Conservation (phyloP, 1,140 invertebrate genomes). For the Brachionus rubens region DNA sequence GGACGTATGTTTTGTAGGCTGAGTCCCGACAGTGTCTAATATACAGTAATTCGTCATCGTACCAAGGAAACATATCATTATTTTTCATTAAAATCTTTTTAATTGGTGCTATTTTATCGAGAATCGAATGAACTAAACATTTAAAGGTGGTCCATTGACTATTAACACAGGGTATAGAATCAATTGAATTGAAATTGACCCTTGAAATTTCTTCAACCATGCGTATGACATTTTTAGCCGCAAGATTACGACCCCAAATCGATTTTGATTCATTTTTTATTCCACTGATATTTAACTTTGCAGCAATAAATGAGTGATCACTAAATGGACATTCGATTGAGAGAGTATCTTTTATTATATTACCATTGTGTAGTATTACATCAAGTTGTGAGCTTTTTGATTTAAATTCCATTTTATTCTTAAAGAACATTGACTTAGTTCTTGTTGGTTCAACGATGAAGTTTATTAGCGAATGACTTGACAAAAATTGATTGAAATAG, state of each 20-base stretch:
- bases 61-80: background rate
- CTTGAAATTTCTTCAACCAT: too few species aligned
- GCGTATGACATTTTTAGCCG: background rate
- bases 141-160: background rate
- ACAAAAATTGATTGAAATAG: background rate
- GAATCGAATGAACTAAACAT: background rate
- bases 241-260: background rate
- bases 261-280: background rate
- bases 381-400: background rate
- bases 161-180: background rate
- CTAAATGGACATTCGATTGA: background rate
- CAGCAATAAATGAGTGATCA: background rate
- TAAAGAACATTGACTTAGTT: background rate
- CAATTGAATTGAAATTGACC: background rate
- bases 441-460: background rate
- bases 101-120: background rate
- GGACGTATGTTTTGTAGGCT: background rate
- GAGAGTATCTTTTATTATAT: background rate
- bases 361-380: background rate
- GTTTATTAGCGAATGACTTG: background rate
- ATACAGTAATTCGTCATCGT: background rate
- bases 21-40: slow-evolving; percentile 8
- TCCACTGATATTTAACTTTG: background rate
- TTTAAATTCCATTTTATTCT: background rate
- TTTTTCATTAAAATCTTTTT: background rate